phyloP scores from a whole-genome alignment of 2,888 invertebrate species.

The Andrena bicolor region DNA sequence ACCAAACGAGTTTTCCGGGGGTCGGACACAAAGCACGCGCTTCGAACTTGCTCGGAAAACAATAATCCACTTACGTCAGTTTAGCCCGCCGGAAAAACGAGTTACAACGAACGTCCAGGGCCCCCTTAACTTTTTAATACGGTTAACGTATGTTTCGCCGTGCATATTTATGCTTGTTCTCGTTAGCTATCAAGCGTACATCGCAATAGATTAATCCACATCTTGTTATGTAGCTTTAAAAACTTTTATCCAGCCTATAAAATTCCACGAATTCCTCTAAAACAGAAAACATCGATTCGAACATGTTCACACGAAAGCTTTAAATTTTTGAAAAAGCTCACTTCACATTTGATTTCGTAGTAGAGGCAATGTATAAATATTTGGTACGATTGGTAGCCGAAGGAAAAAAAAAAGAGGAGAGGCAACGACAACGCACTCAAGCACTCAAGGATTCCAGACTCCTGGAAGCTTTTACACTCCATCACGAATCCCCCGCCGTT shows the following conservation, averaged over 20 bases:
- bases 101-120: conserved; percentile 51
- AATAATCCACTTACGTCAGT: conserved; percentile 65
- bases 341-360: no score
- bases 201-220: conserved; percentile 10
- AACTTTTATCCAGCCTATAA: neutral
- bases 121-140: conserved; percentile 53
- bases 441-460: conserved; percentile 21
- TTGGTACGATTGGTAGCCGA: neutral
- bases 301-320: no score
- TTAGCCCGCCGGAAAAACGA: conserved; percentile 48
- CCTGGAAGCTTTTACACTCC: conserved; percentile 7
- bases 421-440: neutral
- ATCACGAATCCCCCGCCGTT: conserved; percentile 4
- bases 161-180: conserved; percentile 36
- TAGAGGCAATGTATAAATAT: no score
- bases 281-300: neutral
- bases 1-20: conserved; percentile 37
- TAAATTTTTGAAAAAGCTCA: no score
- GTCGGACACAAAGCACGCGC: conserved; percentile 40
- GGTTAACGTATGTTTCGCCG: conserved; percentile 45
- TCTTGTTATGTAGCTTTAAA: neutral
- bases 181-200: conserved; percentile 26
- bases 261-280: neutral
- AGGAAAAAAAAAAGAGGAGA: neutral
- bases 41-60: conserved; percentile 46